Conservation (phyloP, 2,888 invertebrate species). For the Andrena bicolor region DNA sequence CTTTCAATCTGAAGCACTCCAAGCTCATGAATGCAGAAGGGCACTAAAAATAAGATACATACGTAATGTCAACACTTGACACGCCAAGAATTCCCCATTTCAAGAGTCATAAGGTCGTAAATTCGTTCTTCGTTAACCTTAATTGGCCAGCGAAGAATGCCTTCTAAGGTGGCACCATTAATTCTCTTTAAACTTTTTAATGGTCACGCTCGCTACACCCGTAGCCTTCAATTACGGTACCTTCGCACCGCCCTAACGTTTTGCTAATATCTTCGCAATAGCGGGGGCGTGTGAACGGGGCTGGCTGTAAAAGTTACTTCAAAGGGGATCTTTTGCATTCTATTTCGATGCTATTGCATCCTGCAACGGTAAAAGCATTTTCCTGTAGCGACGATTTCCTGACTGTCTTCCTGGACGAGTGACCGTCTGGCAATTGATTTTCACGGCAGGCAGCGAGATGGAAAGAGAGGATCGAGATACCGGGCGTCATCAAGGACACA, state of each 20-base stretch:
- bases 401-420: not conserved
- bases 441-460: not conserved
- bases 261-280: constrained; percentile 35
- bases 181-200: constrained; percentile 44
- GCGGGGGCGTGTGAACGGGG: constrained; percentile 30
- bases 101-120: constrained; percentile 10
- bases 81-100: not conserved
- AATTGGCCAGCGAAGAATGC: constrained; percentile 33
- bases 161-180: constrained; percentile 34
- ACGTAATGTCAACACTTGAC: not conserved
- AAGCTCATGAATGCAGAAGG: not conserved
- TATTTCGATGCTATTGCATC: constrained; percentile 38
- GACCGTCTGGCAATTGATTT: constrained; percentile 8
- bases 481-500: constrained; percentile 21
- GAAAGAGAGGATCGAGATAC: not conserved
- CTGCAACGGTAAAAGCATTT: constrained; percentile 54
- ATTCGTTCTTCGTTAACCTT: constrained; percentile 47
- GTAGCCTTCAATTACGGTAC: constrained; percentile 46
- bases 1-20: not conserved
- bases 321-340: constrained; percentile 38
- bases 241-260: constrained; percentile 18
- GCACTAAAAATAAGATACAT: not conserved
- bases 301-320: constrained; percentile 2
- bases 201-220: constrained; percentile 49
- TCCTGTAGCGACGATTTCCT: constrained; percentile 29